These are phyloP conservation scores for Albula glossodonta DNA, from an alignment of 2,113 vertebrate species.

Conservation along the genomic window DNA sequence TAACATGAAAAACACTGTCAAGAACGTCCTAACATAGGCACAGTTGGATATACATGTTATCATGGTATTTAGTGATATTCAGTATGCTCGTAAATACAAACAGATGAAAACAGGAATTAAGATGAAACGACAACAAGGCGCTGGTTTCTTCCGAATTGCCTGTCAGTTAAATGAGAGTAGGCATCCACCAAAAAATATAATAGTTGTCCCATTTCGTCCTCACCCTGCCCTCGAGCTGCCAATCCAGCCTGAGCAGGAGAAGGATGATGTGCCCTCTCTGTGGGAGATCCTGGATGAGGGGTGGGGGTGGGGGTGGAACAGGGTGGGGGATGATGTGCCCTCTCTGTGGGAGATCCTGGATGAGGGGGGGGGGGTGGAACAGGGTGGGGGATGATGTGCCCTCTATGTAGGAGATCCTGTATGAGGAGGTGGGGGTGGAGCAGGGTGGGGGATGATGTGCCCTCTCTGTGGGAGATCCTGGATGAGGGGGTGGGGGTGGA, in stretches of 20 bases:
- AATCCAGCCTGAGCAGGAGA: slow-evolving; percentile 77
- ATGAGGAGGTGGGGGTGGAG: slow-evolving; percentile 86
- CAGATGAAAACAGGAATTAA: too few species aligned
- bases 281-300: slow-evolving; percentile 95
- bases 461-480: slow-evolving; percentile 93
- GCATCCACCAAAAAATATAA: slow-evolving; percentile 68
- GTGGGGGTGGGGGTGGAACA: slow-evolving; percentile 70
- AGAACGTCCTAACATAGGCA: too few species aligned
- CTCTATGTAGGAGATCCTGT: slow-evolving; percentile 92
- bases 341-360: too few species aligned
- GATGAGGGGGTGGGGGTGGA: slow-evolving; percentile 92
- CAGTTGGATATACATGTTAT: too few species aligned
- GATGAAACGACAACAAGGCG: too few species aligned
- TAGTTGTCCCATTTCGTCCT: too few species aligned
- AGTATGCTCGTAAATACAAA: too few species aligned
- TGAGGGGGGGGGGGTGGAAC: slow-evolving; percentile 20
- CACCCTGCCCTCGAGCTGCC: slow-evolving; percentile 79
- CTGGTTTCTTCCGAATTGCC: too few species aligned
- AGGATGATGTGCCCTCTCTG: slow-evolving; percentile 87
- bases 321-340: neutral
- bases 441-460: slow-evolving; percentile 74
- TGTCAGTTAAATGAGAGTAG: neutral
- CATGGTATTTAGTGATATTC: too few species aligned
- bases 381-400: slow-evolving; percentile 56
- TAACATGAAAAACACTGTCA: too few species aligned